A percentile compares a stretch with the other conserved stretches of the same genome.
Evolutionary conservation across 1,140 invertebrate species (phyloP).

Genomic region (Drosophila watanabei): DNA sequence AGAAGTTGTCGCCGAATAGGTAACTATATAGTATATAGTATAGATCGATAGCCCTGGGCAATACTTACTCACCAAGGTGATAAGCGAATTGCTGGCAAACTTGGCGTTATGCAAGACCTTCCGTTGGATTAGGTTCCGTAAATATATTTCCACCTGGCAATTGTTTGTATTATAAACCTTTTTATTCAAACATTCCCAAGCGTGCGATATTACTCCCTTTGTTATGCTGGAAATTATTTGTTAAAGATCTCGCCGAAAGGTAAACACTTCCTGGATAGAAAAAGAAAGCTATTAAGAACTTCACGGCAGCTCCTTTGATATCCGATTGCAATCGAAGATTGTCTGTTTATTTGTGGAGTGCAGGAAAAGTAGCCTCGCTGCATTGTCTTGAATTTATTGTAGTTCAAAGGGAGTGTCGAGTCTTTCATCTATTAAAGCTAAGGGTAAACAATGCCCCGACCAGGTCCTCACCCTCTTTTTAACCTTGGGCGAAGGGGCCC

Average conservation of each 20-base stretch:
- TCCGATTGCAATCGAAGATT: conserved; percentile 71
- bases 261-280: conserved; percentile 25
- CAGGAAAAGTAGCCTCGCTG: conserved; percentile 16
- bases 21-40: conserved; percentile 20
- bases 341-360: conserved; percentile 73
- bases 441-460: conserved; percentile 7
- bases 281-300: conserved; percentile 59
- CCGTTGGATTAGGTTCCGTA: conserved; percentile 28
- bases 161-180: conserved; percentile 16
- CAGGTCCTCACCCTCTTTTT: not conserved
- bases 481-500: not conserved
- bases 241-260: conserved; percentile 17
- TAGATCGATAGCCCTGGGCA: conserved; percentile 58
- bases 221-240: conserved; percentile 33
- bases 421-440: conserved; percentile 17
- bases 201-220: conserved; percentile 20
- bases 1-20: conserved; percentile 28
- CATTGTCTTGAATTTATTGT: conserved; percentile 10
- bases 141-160: conserved; percentile 1
- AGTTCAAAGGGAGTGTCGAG: conserved; percentile 47
- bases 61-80: conserved; percentile 38
- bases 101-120: conserved; percentile 46
- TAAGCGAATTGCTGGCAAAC: conserved; percentile 19
- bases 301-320: conserved; percentile 51
- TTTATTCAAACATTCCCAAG: conserved; percentile 11